Evolutionary conservation across 2,797 vertebrate species (phyloP).

Genomic region (Carcharodon carcharias): DNA sequence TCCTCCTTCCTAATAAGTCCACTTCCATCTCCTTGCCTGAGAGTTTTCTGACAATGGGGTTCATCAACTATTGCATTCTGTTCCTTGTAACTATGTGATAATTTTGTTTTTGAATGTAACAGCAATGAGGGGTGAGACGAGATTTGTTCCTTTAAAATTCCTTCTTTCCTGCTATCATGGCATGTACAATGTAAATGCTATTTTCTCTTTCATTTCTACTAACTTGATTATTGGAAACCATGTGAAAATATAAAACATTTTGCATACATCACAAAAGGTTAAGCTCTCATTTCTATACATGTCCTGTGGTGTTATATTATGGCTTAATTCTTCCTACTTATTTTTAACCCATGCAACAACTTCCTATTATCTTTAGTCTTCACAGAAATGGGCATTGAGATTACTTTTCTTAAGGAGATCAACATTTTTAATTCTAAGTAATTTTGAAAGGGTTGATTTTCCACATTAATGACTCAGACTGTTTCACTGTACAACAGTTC

Average conservation of each 20-base stretch:
- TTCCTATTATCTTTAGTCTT: background rate
- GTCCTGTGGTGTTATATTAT: background rate
- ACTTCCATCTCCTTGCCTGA: background rate
- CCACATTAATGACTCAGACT: background rate
- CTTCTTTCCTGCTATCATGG: background rate
- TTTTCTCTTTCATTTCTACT: background rate
- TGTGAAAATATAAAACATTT: background rate
- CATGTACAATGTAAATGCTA: background rate
- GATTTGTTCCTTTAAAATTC: background rate
- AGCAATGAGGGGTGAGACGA: background rate
- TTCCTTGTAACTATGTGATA: background rate
- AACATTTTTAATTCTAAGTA: background rate
- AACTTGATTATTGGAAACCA: background rate
- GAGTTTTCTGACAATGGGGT: background rate
- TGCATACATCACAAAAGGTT: background rate
- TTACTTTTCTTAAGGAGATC: background rate
- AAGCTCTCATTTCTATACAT: background rate
- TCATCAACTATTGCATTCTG: background rate
- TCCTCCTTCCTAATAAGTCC: background rate
- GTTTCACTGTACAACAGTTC: background rate
- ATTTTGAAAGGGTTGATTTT: background rate
- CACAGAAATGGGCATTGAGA: background rate
- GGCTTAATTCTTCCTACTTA: background rate
- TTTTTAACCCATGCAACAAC: background rate
- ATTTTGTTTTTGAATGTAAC: background rate